Percentiles rank a stretch among this genome's conserved stretches.
These are phyloP conservation scores for Boloria selene DNA, from an alignment of 2,888 invertebrate genomes.

Conservation along the genomic window DNA sequence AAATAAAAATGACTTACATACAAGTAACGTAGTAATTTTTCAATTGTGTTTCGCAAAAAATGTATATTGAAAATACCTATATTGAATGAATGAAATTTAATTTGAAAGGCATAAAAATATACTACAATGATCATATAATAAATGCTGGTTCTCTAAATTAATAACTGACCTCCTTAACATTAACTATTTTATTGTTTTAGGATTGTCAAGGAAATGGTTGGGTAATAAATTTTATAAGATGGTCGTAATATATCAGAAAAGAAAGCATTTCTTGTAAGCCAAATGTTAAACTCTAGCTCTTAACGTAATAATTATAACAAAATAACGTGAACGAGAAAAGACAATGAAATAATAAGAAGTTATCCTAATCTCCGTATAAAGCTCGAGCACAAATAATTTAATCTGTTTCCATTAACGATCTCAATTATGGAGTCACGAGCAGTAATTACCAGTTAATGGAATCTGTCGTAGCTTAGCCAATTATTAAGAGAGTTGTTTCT, in stretches of 20 bases:
- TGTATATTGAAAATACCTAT: no score
- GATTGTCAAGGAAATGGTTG: no score
- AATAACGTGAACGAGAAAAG: constrained; percentile 3
- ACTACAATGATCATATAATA: neutral
- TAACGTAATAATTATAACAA: constrained; percentile 12
- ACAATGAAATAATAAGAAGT: constrained; percentile 9
- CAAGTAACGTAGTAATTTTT: no score
- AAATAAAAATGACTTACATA: no score
- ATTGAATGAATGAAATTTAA: no score
- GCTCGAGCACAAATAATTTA: constrained; percentile 51
- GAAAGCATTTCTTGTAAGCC: neutral
- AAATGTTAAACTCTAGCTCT: constrained; percentile 3
- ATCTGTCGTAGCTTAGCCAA: constrained; percentile 48
- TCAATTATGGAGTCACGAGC: constrained; percentile 54
- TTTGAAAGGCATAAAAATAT: no score
- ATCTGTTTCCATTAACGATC: constrained; percentile 57
- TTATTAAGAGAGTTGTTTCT: constrained; percentile 29
- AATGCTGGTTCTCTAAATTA: neutral
- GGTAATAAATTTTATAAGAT: neutral
- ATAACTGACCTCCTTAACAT: no score
- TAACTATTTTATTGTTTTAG: no score
- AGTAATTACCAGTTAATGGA: constrained; percentile 58
- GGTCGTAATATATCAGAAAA: neutral
- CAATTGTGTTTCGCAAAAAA: no score
- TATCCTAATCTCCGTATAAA: constrained; percentile 24